Percentiles rank a stretch among this genome's conserved stretches.
phyloP scores from a whole-genome alignment of 1,140 invertebrate species.

The Euglossa dilemma region DNA sequence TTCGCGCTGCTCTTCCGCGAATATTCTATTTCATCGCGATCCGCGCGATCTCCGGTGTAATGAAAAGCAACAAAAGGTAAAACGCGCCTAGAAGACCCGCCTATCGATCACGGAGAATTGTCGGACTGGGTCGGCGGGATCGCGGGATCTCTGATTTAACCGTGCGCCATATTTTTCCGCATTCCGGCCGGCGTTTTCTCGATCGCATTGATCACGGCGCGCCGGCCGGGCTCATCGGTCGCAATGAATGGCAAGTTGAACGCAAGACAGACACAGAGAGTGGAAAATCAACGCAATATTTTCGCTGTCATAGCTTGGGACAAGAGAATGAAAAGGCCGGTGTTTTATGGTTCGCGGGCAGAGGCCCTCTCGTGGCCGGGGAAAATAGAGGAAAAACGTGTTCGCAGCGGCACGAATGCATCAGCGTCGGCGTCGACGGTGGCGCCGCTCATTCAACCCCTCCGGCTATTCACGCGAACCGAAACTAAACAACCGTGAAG shows the following conservation, averaged over 20 bases:
- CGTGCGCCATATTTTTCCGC: neutral
- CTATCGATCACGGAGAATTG: neutral
- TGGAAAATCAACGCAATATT: conserved; percentile 38
- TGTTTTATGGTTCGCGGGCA: conserved; percentile 31
- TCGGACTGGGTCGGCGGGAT: neutral
- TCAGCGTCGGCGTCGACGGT: conserved; percentile 41
- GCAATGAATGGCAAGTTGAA: conserved; percentile 2
- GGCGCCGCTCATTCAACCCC: conserved; percentile 29
- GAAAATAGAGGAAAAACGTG: conserved; percentile 45
- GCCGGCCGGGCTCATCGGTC: neutral
- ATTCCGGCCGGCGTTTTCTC: too few relatives aligned
- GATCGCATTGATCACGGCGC: neutral
- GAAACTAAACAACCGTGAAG: conserved; percentile 67
- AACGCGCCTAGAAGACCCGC: neutral
- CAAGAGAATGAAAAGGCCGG: conserved; percentile 3
- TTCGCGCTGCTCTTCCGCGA: neutral
- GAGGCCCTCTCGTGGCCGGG: neutral
- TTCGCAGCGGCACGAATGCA: conserved; percentile 19
- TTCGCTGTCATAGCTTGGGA: neutral
- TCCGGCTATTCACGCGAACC: conserved; percentile 61
- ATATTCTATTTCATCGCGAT: neutral
- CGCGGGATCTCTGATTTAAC: neutral
- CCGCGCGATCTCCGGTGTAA: neutral
- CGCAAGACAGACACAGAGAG: neutral
- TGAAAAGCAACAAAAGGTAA: neutral